Evolutionary conservation across 2,888 invertebrate genomes (phyloP), one percentile per base, ranked within the genome.

Genomic region (Cryptosula pallasiana): DNA sequence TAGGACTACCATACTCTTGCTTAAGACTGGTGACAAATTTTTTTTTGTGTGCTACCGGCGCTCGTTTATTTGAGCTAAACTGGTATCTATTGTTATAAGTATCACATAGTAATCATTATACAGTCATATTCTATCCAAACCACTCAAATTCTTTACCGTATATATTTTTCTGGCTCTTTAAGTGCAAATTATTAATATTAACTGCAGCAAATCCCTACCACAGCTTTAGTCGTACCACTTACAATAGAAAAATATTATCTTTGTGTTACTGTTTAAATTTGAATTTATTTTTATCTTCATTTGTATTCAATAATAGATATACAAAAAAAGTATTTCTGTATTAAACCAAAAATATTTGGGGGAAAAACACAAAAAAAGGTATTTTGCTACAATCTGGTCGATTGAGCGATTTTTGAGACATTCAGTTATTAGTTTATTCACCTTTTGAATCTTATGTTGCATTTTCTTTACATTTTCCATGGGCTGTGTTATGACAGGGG

Each of bases 191-290:
- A 63, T 63, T 20, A 45, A 45, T 45, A 45, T 45, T 63, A 63
- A 20, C 63, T 63, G 63, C 63, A 63, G 63, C 27, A 63, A 63
- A 63, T 63, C 63, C 63, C 63, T 63, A 63, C 63, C 63, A 63
- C 63, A 63, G 63, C 63, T 63, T 63, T 63, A 63, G 63, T 63
- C 63, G 20, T 63, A 63, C 32, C 63, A 63, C 63, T 13, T 23
- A 16, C 5, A 25, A 63, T 63, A 63, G 13, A 29, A 63, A 13
- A 16, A 63, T 63, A 34, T 32, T 27, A 32, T 16, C 34, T n/a
- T 63, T 32, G 63, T 63, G 63, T 63, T 63, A 25, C 32, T 20
- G 63, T 27, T 45, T 45, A 45, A 45, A n/a, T 55, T 55, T 25
- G 25, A 25, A 55, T 55, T 55, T 55, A 55, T 55, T 55, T 55